A percentile compares a stretch with the other conserved stretches of the same genome.
These are phyloP conservation scores for Tinea trinotella DNA, from an alignment of 2,888 invertebrate genomes.

Conservation along the genomic window DNA sequence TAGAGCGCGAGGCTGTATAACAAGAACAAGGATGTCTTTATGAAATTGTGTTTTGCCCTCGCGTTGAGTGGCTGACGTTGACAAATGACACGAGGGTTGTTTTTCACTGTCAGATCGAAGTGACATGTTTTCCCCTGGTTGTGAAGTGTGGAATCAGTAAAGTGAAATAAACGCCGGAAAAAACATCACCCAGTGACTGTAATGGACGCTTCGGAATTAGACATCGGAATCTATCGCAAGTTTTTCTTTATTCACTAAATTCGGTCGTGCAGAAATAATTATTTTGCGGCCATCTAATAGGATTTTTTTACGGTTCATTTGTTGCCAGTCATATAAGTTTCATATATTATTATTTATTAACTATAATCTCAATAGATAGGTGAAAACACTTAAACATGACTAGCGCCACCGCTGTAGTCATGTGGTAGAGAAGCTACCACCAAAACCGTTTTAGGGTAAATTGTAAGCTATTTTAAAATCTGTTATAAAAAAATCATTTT, in stretches of 20 bases:
- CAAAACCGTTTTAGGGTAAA: no score
- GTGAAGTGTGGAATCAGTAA: slow-evolving; percentile 52
- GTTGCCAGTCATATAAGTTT: no score
- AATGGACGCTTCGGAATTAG: slow-evolving; percentile 25
- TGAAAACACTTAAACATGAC: no score
- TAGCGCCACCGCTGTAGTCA: no score
- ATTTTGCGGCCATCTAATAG: background rate
- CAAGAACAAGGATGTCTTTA: slow-evolving; percentile 66
- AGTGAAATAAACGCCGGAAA: slow-evolving; percentile 47
- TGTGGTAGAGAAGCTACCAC: no score
- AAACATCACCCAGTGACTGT: slow-evolving; percentile 28
- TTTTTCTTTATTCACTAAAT: background rate
- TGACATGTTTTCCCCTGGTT: slow-evolving; percentile 58
- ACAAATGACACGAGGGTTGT: slow-evolving; percentile 63
- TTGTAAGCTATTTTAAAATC: no score
- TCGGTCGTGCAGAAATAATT: background rate
- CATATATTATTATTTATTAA: no score
- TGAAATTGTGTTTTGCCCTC: slow-evolving; percentile 63
- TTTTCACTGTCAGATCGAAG: slow-evolving; percentile 67
- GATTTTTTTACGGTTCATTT: no score
- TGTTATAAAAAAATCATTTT: no score
- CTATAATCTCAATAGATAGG: no score
- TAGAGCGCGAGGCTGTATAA: slow-evolving; percentile 42
- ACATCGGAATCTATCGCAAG: background rate
- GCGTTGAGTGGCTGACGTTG: slow-evolving; percentile 63